Evolutionary conservation across 2,888 invertebrate genomes (phyloP), one percentile per base, ranked within the genome.

Genomic region (Diadegma fenestrale): DNA sequence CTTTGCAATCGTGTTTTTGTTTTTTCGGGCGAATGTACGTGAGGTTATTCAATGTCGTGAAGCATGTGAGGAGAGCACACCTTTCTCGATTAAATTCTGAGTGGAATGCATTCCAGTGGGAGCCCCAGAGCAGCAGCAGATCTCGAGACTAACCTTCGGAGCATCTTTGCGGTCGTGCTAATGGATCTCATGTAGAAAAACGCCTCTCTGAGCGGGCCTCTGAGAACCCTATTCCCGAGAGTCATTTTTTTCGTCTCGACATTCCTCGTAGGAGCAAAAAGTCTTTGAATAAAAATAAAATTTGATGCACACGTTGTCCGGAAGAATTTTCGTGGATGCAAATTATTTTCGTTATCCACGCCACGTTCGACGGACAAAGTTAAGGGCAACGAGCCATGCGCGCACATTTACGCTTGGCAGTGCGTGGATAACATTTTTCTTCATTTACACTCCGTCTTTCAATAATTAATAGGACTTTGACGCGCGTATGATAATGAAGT

Each of bases 391-490:
- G 75, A 77, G 22, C 51, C 69, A 45, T 54, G 54, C 43, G 37
- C 43, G 54, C 61, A 22, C 14, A 82, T 85, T 81, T 58, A 81
- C 58, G 81, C 82, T 85, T 19, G 64, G 73, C 84, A 63, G 78
- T 71, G 81, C 78, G 73, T 75, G 71, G 79, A 82, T 82, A 82
- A 79, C 54, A 61, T 58, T 79, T 85, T 37, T 54, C 45, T 30
- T n/a, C 26, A 45, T 43, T 63, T 19, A 41, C 14, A 17, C 51
- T 51, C 69, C 33, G 69, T 68, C 37, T 78, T 33, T 48, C 84
- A 85, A 58, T 58, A 58, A 58, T 81, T 78, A 81, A 81, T 68
- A 84, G 72, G 80, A 84, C 73, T 81, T 81, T 78, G 81, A 69
- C n/a, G n/a, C n/a, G n/a, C 81, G 63, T 81, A 81, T 73, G 84